Conservation (phyloP, 2,797 vertebrate species). For the Merluccius polli region DNA sequence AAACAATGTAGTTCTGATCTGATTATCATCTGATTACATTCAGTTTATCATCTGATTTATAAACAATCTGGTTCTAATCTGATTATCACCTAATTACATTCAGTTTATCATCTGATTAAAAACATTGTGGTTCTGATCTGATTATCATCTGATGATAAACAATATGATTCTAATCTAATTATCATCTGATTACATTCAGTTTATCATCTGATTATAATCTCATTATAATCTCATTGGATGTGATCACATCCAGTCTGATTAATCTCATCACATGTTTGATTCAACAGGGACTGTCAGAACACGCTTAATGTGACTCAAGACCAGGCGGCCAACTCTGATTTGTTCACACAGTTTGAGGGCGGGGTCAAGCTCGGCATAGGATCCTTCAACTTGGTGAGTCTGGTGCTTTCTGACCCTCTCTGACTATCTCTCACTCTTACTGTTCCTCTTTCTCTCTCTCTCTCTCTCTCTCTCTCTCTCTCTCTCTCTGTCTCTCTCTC, state of each 20-base stretch:
- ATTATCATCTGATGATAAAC: background rate
- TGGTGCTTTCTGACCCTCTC: background rate
- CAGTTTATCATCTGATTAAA: background rate
- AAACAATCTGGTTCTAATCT: background rate
- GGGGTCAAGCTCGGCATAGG: constrained; percentile 92
- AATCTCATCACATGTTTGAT: background rate
- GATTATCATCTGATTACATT: background rate
- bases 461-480: background rate
- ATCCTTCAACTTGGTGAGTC: constrained; percentile 89
- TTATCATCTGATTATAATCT: background rate
- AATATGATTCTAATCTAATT: background rate
- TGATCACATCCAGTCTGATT: too few species aligned
- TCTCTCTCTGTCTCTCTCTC: background rate
- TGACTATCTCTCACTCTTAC: background rate
- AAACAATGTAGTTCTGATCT: background rate
- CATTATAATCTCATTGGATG: background rate
- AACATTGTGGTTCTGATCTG: background rate
- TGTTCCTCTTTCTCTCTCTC: background rate
- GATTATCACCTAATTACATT: background rate
- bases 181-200: background rate
- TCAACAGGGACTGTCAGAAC: constrained; percentile 86
- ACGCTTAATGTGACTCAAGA: constrained; percentile 74
- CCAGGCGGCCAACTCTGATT: constrained; percentile 68
- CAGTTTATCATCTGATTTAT: background rate
- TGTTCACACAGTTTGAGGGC: constrained; percentile 87